Conservation (phyloP, 2,113 vertebrate species). For the Cyprinus carpio region DNA sequence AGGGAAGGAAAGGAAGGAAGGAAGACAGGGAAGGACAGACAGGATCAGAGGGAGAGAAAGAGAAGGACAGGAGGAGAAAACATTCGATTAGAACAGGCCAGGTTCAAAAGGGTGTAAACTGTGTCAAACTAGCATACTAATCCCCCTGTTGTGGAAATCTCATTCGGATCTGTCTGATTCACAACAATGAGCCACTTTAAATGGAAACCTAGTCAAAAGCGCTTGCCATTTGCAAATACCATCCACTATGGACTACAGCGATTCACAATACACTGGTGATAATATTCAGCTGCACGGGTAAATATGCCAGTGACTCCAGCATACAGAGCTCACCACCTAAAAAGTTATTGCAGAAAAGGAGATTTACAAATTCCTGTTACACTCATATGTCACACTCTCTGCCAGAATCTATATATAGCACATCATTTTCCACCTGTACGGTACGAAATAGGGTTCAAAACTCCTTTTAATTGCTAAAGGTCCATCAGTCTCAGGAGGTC, state of each 20-base stretch:
- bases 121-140: conserved; percentile 36
- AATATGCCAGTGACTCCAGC: neutral
- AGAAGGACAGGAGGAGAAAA: conserved; percentile 44
- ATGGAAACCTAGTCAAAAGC: neutral
- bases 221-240: neutral
- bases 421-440: neutral
- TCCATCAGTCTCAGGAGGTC: neutral
- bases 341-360: neutral
- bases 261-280: neutral
- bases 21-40: conserved; percentile 30
- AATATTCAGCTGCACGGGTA: conserved; percentile 8
- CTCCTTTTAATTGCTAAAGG: neutral
- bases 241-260: conserved; percentile 1
- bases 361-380: neutral
- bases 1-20: conserved; percentile 34
- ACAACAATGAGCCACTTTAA: conserved; percentile 6
- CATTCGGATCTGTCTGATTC: conserved; percentile 32
- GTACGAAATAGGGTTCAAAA: neutral
- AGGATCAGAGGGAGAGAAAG: conserved; percentile 30
- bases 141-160: conserved; percentile 30
- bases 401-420: neutral
- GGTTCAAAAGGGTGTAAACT: conserved; percentile 26
- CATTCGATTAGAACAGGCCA: conserved; percentile 56
- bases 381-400: neutral
- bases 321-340: neutral